Evolutionary conservation across 2,797 vertebrate genomes (phyloP).

Genomic region (Acipenser transmontanus): DNA sequence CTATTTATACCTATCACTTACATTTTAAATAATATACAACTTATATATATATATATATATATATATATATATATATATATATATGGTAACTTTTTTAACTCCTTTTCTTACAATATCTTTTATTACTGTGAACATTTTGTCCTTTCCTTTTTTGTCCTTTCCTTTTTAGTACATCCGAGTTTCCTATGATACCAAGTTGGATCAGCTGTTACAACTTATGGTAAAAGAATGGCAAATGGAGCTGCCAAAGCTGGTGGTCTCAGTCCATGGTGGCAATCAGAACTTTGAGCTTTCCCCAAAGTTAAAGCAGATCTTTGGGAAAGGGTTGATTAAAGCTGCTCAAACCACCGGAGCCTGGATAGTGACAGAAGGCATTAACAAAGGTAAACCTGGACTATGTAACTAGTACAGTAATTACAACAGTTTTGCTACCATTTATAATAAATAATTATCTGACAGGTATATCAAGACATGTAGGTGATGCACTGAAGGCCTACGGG

Average conservation of each 20-base stretch:
- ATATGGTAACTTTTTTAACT: constrained; percentile 10
- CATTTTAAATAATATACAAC: too few species aligned
- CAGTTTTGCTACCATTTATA: too few species aligned
- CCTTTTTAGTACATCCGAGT: constrained; percentile 78
- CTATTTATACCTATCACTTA: too few species aligned
- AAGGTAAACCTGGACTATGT: constrained; percentile 49
- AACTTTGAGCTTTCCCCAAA: constrained; percentile 80
- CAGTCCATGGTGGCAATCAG: constrained; percentile 83
- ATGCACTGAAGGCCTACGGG: constrained; percentile 78
- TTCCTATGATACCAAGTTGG: constrained; percentile 77
- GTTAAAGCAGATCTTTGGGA: constrained; percentile 78
- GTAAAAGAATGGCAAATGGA: constrained; percentile 93
- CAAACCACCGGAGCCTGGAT: constrained; percentile 93
- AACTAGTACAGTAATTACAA: too few species aligned
- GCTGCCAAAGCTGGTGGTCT: constrained; percentile 84
- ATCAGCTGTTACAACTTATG: constrained; percentile 81
- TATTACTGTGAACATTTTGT: too few species aligned
- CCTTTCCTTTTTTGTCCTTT: constrained; percentile 5
- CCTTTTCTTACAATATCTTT: constrained; percentile 9
- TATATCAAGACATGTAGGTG: constrained; percentile 85
- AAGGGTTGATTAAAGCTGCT: constrained; percentile 83
- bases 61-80: too few species aligned
- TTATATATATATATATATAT: too few species aligned
- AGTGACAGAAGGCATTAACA: constrained; percentile 87
- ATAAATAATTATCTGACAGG: constrained; percentile 49